phyloP scores from a whole-genome alignment of 2,888 invertebrate genomes.

The Melanargia galathea region DNA sequence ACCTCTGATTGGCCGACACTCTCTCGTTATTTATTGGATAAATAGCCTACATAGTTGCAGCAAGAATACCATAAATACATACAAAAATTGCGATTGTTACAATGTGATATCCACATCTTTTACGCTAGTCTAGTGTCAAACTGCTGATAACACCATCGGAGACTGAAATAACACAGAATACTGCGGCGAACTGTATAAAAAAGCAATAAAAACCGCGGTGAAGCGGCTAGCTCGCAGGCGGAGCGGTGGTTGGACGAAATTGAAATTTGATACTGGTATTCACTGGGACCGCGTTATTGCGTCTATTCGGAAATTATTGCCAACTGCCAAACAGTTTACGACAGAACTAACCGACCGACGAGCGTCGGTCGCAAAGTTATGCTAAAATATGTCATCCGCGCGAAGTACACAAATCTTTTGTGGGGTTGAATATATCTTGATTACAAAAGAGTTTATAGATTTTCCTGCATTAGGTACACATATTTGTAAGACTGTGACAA shows the following conservation, averaged over 20 bases:
- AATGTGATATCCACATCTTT: no score
- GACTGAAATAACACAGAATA: not conserved
- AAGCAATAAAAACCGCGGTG: conserved; percentile 9
- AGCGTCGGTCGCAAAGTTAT: not conserved
- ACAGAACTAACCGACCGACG: not conserved
- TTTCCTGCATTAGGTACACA: no score
- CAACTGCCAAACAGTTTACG: not conserved
- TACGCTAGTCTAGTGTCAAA: not conserved
- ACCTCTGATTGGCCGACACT: no score
- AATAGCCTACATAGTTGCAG: no score
- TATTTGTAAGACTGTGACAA: no score
- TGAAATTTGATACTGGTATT: conserved; percentile 13
- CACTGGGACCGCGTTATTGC: not conserved
- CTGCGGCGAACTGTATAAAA: not conserved
- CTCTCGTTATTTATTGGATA: no score
- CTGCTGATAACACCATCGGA: not conserved
- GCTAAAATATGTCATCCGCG: no score
- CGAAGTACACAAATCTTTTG: no score
- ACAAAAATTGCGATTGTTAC: no score
- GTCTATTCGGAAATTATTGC: conserved; percentile 5
- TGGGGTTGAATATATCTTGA: no score
- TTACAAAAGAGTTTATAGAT: no score
- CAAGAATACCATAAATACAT: no score
- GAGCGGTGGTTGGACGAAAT: not conserved
- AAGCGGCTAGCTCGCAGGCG: not conserved